Evolutionary conservation across 2,888 invertebrate genomes (phyloP), one percentile per base, ranked within the genome.

Genomic region (Megalurothrips usitatus): DNA sequence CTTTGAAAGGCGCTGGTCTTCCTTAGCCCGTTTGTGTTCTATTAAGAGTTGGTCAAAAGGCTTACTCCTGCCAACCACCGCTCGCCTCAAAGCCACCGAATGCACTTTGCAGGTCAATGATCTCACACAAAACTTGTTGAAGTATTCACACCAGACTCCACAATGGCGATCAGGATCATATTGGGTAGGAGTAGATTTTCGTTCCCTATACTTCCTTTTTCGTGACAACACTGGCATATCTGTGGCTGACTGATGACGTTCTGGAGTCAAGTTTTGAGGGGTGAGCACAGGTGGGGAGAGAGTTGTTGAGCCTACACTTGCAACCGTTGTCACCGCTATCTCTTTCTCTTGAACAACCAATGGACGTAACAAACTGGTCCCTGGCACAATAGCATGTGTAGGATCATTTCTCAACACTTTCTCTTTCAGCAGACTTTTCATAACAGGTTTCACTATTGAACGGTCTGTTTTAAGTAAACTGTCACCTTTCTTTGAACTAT

Each of bases 141-240:
- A 91, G 83, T 93, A 93, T 34, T 85, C 84, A 81, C 90, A 91
- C 84, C 91, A 87, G 23, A 95, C 95, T 2, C 95, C 96, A 86
- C 95, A 95, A 86, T 95, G 95, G 84, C 93, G 91, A 86, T 95
- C 93, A 26, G 95, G 92, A 87, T 95, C 94, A 87, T 93, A 95
- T 86, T 94, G 81, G 23, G 81, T 81, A 48, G 81, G 80, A 19
- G 63, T 80, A 49, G 75, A 79, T 49, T 81, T 81, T 47, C 82
- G 81, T 17, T 82, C 81, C n/a, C 12, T 75, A 75, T 75, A 75
- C 26, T 75, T 75, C 9, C 68, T 75, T 26, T 75, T 75, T 1
- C 68, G 68, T 10, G 68, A 75, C 26, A 75, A 26, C 10, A 75
- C 68, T 26, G 68, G 68, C 68, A 75, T 75, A 26, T 75, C 68